A percentile compares a stretch with the other conserved stretches of the same genome.
phyloP scores from a whole-genome alignment of 1,140 invertebrate species.

The Semibalanus balanoides region DNA sequence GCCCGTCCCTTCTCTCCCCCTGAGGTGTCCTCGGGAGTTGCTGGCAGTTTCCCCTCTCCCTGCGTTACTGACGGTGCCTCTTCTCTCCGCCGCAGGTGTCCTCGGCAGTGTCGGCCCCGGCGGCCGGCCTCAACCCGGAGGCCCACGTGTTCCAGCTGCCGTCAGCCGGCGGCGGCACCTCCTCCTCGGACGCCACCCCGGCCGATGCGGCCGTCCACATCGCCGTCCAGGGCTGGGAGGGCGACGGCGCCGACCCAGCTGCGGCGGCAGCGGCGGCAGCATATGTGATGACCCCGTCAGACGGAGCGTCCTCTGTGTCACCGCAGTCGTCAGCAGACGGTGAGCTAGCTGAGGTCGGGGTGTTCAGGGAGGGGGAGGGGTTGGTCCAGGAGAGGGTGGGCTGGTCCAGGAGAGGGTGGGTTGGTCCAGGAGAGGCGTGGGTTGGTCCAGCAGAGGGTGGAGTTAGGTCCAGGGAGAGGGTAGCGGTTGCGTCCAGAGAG shows the following conservation, averaged over 20 bases:
- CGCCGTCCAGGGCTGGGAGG: not conserved
- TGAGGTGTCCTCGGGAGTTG: not conserved
- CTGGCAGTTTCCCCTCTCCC: too few relatives aligned
- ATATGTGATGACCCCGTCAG: not conserved
- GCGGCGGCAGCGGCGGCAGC: too few relatives aligned
- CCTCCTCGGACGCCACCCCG: too few relatives aligned
- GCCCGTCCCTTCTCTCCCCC: too few relatives aligned
- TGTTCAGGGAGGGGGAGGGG: not conserved
- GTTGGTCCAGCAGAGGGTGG: too few relatives aligned
- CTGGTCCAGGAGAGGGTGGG: too few relatives aligned
- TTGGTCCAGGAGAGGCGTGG: too few relatives aligned
- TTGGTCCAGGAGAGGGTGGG: too few relatives aligned
- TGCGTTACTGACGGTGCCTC: too few relatives aligned
- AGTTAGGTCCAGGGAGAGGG: too few relatives aligned
- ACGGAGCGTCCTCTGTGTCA: not conserved
- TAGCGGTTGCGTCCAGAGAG: too few relatives aligned
- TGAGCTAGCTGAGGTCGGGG: not conserved
- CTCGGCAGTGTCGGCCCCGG: not conserved
- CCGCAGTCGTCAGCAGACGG: not conserved
- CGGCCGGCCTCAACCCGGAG: not conserved
- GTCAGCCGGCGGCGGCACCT: too few relatives aligned
- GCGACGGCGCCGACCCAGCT: not conserved
- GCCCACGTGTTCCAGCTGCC: not conserved
- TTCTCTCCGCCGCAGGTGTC: not conserved
- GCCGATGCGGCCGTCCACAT: not conserved